phyloP scores from a whole-genome alignment of 2,113 vertebrate genomes.

The Cisticola juncidis region DNA sequence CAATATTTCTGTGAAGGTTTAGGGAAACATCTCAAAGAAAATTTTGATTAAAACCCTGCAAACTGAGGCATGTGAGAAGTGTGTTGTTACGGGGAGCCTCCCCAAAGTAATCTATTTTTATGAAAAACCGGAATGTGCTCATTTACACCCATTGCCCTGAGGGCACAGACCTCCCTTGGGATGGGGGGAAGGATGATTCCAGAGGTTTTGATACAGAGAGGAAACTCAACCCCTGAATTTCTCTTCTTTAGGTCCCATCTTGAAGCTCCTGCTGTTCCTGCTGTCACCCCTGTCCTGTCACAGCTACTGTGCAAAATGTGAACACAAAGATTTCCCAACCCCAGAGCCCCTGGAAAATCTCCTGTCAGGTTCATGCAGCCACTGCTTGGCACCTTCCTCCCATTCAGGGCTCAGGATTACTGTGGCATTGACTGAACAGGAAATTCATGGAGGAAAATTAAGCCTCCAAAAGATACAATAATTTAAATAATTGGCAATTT shows the following conservation, averaged over 20 bases:
- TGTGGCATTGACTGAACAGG: conserved; percentile 31
- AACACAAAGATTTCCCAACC: accelerated
- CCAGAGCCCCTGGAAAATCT: background rate
- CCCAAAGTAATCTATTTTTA: background rate
- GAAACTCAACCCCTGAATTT: background rate
- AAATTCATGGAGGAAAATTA: conserved; percentile 54
- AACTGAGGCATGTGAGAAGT: background rate
- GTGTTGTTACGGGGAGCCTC: background rate
- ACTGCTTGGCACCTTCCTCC: background rate
- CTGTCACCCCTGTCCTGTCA: background rate
- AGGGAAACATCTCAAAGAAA: background rate
- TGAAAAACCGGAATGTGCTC: background rate
- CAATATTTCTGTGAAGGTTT: background rate
- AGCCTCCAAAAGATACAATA: conserved; percentile 57
- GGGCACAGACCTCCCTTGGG: background rate
- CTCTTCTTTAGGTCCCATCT: background rate
- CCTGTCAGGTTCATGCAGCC: background rate
- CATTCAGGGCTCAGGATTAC: background rate
- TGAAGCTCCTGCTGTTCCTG: background rate
- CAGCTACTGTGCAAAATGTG: background rate
- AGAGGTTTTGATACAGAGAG: background rate
- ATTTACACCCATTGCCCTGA: background rate
- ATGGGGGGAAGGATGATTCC: background rate
- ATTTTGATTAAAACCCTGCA: background rate
- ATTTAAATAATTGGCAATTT: conserved; percentile 60